These are phyloP conservation scores for Gymnobelideus leadbeateri DNA, from an alignment of 2,113 vertebrate species.

Conservation along the genomic window DNA sequence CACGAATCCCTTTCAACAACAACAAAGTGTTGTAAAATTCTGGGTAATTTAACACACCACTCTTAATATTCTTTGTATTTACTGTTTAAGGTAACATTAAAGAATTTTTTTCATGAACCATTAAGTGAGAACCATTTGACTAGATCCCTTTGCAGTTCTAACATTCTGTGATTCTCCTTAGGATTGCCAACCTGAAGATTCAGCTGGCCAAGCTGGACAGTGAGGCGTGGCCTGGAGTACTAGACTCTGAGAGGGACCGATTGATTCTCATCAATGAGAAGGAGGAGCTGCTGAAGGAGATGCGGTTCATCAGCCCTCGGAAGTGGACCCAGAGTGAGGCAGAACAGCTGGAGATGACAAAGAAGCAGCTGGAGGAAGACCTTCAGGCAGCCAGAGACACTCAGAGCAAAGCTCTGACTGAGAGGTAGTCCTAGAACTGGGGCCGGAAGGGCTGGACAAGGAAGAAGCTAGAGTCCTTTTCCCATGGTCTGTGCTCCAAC, in stretches of 20 bases:
- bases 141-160: neutral
- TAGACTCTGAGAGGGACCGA: conserved; percentile 96
- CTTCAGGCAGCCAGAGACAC: conserved; percentile 95
- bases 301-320: conserved; percentile 92
- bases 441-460: fast-evolving
- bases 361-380: conserved; percentile 93
- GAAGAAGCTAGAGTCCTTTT: neutral
- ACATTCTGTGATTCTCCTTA: conserved; percentile 71
- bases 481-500: neutral
- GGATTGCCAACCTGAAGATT: conserved; percentile 96
- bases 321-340: conserved; percentile 91
- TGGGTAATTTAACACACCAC: neutral
- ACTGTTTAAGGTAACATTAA: neutral
- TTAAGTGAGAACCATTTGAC: neutral
- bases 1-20: neutral
- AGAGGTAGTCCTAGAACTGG: conserved; percentile 85
- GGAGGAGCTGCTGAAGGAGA: conserved; percentile 97
- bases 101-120: neutral
- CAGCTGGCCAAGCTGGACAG: conserved; percentile 96
- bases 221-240: conserved; percentile 96
- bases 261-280: conserved; percentile 98
- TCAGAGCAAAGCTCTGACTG: conserved; percentile 97
- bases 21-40: neutral
- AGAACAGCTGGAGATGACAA: conserved; percentile 91
- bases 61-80: neutral